Evolutionary conservation across 1,140 invertebrate species (phyloP).

Genomic region (Heterodera schachtii): DNA sequence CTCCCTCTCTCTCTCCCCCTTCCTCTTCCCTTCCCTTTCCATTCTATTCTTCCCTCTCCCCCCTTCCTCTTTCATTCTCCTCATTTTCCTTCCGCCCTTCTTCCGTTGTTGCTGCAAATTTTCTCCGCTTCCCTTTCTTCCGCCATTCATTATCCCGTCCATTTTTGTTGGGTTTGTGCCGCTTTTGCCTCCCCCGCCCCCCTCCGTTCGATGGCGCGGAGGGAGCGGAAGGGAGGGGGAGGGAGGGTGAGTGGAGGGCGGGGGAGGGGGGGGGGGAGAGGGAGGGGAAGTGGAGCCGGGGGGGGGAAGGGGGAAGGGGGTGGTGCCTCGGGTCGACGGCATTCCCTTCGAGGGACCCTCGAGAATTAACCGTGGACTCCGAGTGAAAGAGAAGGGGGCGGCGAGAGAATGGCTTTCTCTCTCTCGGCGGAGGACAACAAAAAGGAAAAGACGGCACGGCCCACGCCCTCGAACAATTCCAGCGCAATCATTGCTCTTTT

Average conservation of each 20-base stretch:
- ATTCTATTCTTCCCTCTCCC: background rate
- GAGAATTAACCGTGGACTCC: background rate
- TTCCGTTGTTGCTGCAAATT: background rate
- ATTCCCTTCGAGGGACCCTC: background rate
- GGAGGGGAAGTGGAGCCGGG: background rate
- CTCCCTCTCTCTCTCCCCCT: too few relatives aligned
- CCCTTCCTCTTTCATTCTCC: background rate
- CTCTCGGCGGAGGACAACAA: background rate
- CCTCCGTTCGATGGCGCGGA: too few relatives aligned
- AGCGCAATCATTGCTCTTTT: background rate
- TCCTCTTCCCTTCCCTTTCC: too few relatives aligned
- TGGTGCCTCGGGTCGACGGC: too few relatives aligned
- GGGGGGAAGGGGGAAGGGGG: too few relatives aligned
- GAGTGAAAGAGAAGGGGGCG: background rate
- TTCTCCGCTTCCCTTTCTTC: background rate
- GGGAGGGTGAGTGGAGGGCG: background rate
- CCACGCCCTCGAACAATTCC: background rate
- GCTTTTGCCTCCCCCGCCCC: background rate
- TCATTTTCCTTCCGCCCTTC: too few relatives aligned
- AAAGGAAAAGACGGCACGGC: background rate
- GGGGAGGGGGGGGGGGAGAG: background rate
- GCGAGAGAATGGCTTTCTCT: background rate
- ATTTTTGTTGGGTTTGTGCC: background rate
- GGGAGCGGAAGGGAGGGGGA: too few relatives aligned
- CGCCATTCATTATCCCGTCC: slow-evolving; percentile 1